Base-by-base conservation (phyloP, 2,888 invertebrate genomes). In the Tipula confusa region DNA sequence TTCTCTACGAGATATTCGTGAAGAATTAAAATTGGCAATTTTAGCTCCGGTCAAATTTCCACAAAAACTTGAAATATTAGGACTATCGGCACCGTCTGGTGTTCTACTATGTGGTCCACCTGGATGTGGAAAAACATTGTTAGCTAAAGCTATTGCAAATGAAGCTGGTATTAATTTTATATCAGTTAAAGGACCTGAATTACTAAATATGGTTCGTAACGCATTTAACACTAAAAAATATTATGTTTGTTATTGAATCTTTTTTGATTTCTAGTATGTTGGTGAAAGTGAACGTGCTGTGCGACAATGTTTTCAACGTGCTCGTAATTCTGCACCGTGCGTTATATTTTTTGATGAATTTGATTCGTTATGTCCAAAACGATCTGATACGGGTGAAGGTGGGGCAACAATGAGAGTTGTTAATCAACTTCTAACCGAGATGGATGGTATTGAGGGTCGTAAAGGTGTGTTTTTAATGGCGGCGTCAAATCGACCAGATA, bases 291-390 rank as follows among this genome's bases (percentile, higher is more conserved):
- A 99, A 90, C 92, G 96, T 86, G 98, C 98, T 0, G 98, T 99
- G 0, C 92, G 99, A n/a, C 95, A 96, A 29, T 97, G 97, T 87
- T 99, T 99, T 88, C 94, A 96, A 88, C 92, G 98, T 85, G 99
- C 99, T 0, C 91, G 96, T 80, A 98, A 98, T 89, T 98, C 98
- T 0, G 94, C 97, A 0, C 99, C 99, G 0, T 99, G 99, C 88
- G 98, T 99, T 2, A 98, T 99, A 88, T 99, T 99, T 90, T 99
- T 99, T 88, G 99, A 99, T 88, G 99, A 99, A 90, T 92, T 99
- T 85, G 99, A 99, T 89, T 96, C 99, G 0, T 89, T 99, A 33
- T 98, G 98, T 88, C 98, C 98, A 0, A 94, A 95, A 86, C 92
- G 99, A 87, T 94, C 95, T 5, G 94, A 95, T 79, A 93, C 93